Base-by-base conservation (phyloP, 2,888 invertebrate species). In the Pomacea canaliculata region DNA sequence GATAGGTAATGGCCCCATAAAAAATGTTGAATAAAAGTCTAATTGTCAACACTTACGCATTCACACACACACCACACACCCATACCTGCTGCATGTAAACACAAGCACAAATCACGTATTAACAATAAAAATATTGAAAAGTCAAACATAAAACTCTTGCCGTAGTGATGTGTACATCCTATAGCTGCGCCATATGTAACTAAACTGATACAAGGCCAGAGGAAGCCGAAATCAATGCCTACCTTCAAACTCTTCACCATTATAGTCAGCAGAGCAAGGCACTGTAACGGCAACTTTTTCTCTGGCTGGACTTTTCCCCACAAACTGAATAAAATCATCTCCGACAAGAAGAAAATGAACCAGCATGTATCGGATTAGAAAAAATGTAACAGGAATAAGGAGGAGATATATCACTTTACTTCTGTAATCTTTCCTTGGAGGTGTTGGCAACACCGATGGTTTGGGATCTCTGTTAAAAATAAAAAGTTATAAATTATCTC, bases 251-350 rank as follows among this genome's bases (percentile, higher is more conserved):
- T 72, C 63, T 74, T 81, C 81, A 19, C 62, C n/a, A 18, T 70
- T 59, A 56, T 81, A 81, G 62, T 81, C 81, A 37, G 73, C 73
- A 19, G 81, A 81, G 68, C 81, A 81, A 19, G 76, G 73, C 7
- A 81, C 76, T 69, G 78, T 67, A 59, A 62, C 59, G 7, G 74
- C 70, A 9, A 70, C 73, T 73, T 70, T 77, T 7, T 69, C 68
- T 12, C 65, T 67, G 18, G 37, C 69, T n/a, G 59, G n/a, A 37
- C 68, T 67, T 4, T 62, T 77, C 9, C 71, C 63, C 12, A 74
- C 80, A 68, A 80, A 79, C 56, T 37, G 27, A 68, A 46, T 37
- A 68, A 27, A 68, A 27, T 68, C 37, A 13, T 68, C 48, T 16
- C 19, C 5, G n/a, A 12, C 68, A 19, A 19, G n/a, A 12, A 27